phyloP scores from a whole-genome alignment of 2,113 vertebrate genomes.

The Pachycephala philippinensis region DNA sequence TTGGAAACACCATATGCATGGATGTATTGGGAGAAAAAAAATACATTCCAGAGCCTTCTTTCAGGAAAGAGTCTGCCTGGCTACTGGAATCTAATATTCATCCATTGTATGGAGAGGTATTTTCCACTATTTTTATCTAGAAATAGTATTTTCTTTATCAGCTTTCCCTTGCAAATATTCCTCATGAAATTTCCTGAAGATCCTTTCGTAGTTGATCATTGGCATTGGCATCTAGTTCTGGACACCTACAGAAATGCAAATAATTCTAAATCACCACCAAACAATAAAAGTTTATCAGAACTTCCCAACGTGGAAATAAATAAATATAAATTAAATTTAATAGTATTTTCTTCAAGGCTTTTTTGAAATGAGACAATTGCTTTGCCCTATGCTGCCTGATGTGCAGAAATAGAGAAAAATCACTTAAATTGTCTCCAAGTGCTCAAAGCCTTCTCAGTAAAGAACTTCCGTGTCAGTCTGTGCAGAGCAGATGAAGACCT shows the following conservation, averaged over 20 bases:
- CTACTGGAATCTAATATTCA: neutral
- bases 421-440: neutral
- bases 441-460: neutral
- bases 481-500: neutral
- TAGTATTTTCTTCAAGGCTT: neutral
- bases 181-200: neutral
- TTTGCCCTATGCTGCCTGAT: neutral
- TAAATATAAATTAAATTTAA: neutral
- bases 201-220: neutral
- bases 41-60: neutral
- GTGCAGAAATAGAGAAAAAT: neutral
- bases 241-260: neutral
- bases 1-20: neutral
- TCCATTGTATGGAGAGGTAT: neutral
- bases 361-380: neutral
- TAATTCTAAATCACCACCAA: neutral
- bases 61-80: neutral
- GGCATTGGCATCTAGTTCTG: neutral
- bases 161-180: neutral
- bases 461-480: neutral
- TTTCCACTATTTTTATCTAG: neutral
- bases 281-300: neutral
- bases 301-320: neutral
- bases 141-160: neutral
- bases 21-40: neutral